Base-by-base conservation (phyloP, 2,113 vertebrate species). In the Phaethornis superciliosus region DNA sequence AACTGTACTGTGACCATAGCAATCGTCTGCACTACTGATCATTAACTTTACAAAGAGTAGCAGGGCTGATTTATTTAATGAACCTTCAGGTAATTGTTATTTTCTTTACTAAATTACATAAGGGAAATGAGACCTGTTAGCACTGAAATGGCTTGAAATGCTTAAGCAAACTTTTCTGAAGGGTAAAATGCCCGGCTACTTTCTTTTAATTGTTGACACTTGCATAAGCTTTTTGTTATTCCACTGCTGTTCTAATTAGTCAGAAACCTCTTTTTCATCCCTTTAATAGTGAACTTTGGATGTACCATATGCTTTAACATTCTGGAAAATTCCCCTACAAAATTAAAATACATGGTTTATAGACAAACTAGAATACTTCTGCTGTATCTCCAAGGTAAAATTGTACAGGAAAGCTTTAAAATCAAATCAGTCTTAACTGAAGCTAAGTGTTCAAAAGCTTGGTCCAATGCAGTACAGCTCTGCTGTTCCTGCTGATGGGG, bases 61-160 rank as follows among this genome's bases (percentile, higher is more conserved):
- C 83, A 86, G 16, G 63, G 62, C 81, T 97, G 95, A 97, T 97
- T 96, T 95, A 95, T 96, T 96, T 98, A 97, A 97, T 95, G 93
- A 97, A 95, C 37, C 84, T 91, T 67, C 15, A 90, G 86, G 91
- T 97, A 97, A 97, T 94, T 97, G 86, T 91, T 89, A 93, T 96
- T 97, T 96, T 93, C 62, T 96, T 96, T 97, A 87, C 89, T 97
- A 96, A 96, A 98, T 93, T 88, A 91, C 68, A 47, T 95, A 33
- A 94, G 95, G 89, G 89, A 97, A 97, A 97, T 94, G 84, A 97
- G 92, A 93, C 70, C 74, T 85, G 93, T 79, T 97, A 95, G 55
- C 37, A 91, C 63, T 82, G 87, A 96, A 95, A 95, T 91, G 70
- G n/a, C 79, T 94, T 95, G 63, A 92, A 96, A 90, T 93, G 54